Conservation (phyloP, 2,888 invertebrate genomes). For the Micropterix aruncella region DNA sequence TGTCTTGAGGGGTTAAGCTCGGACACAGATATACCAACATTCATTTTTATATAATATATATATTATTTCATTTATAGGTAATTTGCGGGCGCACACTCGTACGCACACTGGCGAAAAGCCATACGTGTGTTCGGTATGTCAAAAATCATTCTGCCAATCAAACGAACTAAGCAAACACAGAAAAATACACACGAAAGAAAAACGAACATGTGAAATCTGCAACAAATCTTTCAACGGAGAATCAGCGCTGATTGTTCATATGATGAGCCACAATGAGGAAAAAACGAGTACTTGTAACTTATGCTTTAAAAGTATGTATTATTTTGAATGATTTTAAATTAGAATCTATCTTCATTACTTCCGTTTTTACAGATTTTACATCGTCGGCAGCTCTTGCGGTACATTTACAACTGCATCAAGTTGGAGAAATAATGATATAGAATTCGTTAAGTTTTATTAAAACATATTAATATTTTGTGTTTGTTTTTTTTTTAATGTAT, state of each 20-base stretch:
- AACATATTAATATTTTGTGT: background rate
- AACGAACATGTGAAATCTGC: slow-evolving; percentile 28
- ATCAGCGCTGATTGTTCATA: slow-evolving; percentile 10
- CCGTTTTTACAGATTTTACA: slow-evolving; percentile 8
- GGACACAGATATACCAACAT: no score
- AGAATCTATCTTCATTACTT: background rate
- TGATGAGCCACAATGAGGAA: slow-evolving; percentile 11
- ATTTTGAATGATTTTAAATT: background rate
- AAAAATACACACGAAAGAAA: slow-evolving; percentile 28
- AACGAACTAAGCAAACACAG: slow-evolving; percentile 29
- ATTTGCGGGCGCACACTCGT: slow-evolving; percentile 26
- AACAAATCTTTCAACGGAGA: slow-evolving; percentile 18
- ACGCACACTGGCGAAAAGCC: slow-evolving; percentile 21
- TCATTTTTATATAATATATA: no score
- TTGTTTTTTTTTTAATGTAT: background rate
- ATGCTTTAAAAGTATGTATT: slow-evolving; percentile 10
- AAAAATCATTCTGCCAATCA: slow-evolving; percentile 28
- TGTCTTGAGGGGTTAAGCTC: no score
- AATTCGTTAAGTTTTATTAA: background rate
- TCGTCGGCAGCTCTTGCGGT: slow-evolving; percentile 6
- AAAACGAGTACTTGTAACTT: slow-evolving; percentile 9
- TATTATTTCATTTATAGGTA: no score
- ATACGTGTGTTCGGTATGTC: slow-evolving; percentile 22
- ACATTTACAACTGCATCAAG: slow-evolving; percentile 9
- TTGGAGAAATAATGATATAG: slow-evolving; percentile 8